Evolutionary conservation across 2,113 vertebrate species (phyloP).

Genomic region (Ondatra zibethicus): DNA sequence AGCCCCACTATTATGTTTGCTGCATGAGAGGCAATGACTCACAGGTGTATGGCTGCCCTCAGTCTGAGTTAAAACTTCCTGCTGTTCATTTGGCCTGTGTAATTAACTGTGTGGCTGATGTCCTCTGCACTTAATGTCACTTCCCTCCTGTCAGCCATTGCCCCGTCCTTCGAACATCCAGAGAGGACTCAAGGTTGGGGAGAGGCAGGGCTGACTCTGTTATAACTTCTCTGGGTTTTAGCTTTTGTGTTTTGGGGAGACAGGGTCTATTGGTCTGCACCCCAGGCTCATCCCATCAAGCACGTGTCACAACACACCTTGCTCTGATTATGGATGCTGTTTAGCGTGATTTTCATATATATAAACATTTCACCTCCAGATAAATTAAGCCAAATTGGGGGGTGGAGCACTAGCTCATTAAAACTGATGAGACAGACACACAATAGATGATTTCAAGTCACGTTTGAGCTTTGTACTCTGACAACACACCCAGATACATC

Average conservation of each 20-base stretch:
- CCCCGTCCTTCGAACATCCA: neutral
- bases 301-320: too few species aligned
- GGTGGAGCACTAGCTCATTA: neutral
- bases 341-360: neutral
- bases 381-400: neutral
- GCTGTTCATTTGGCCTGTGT: neutral
- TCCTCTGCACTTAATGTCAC: neutral
- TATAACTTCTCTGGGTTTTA: neutral
- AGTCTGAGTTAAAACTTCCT: slow-evolving; percentile 44
- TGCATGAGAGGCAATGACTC: slow-evolving; percentile 42
- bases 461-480: neutral
- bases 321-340: neutral
- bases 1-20: neutral
- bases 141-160: neutral
- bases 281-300: neutral
- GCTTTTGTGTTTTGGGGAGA: neutral
- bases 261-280: neutral
- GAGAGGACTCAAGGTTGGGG: neutral
- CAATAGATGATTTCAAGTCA: neutral
- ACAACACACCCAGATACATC: neutral
- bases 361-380: neutral
- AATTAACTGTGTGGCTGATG: neutral
- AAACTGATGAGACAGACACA: neutral
- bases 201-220: neutral
- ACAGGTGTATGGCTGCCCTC: neutral